phyloP scores from a whole-genome alignment of 2,797 vertebrate species.

The Aldrovandia affinis region DNA sequence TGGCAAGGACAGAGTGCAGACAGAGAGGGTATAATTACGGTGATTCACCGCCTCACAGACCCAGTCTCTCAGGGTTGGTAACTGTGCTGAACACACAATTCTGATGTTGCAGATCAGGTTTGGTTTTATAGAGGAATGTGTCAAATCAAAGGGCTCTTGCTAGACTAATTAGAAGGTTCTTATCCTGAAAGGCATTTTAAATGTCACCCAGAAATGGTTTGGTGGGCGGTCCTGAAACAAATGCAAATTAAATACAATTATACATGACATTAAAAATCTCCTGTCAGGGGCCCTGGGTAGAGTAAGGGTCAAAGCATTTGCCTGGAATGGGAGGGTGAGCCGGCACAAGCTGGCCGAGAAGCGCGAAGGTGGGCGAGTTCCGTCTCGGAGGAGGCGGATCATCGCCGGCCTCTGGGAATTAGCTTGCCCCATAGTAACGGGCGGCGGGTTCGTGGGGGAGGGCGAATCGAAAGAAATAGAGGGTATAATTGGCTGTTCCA shows the following conservation, averaged over 20 bases:
- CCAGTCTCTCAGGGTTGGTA: constrained; percentile 51
- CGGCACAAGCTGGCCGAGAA: too few relatives aligned
- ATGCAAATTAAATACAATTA: constrained; percentile 34
- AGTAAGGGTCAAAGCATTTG: too few relatives aligned
- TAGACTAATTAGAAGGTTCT: constrained; percentile 38
- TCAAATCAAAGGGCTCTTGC: constrained; percentile 57
- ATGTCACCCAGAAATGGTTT: constrained; percentile 36
- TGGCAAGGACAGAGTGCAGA: background rate
- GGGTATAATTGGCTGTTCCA: too few relatives aligned
- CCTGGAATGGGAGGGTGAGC: too few relatives aligned
- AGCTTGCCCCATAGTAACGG: too few relatives aligned
- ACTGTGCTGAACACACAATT: constrained; percentile 49
- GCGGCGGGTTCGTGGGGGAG: too few relatives aligned
- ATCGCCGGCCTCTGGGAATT: too few relatives aligned
- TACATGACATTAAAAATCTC: constrained; percentile 1
- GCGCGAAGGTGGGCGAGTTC: too few relatives aligned
- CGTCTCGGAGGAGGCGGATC: too few relatives aligned
- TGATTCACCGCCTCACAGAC: constrained; percentile 49
- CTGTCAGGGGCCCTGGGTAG: constrained; percentile 23
- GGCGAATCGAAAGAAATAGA: too few relatives aligned
- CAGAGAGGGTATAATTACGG: constrained; percentile 26
- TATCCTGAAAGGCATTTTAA: constrained; percentile 44
- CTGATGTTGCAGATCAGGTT: constrained; percentile 61
- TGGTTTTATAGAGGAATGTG: constrained; percentile 56
- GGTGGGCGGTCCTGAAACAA: constrained; percentile 32